These are phyloP conservation scores for Odontamblyopus rebecca DNA, from an alignment of 2,797 vertebrate species.

Conservation along the genomic window DNA sequence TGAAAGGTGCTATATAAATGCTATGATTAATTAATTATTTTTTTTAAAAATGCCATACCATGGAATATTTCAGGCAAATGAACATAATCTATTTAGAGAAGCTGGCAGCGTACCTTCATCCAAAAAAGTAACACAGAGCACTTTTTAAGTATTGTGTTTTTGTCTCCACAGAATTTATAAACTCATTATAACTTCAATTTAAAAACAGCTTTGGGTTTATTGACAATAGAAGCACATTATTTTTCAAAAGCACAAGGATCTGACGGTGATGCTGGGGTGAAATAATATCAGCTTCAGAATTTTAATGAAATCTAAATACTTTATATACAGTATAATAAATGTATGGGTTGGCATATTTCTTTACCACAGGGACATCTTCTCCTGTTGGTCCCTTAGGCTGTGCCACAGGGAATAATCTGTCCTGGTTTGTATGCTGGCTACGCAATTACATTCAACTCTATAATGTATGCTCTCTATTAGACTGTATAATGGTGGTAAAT, in stretches of 20 bases:
- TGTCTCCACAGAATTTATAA: no score
- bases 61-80: no score
- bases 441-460: neutral
- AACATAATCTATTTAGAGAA: no score
- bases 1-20: no score
- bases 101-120: no score
- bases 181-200: no score
- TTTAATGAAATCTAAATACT: neutral
- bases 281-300: neutral
- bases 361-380: neutral
- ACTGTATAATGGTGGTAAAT: neutral
- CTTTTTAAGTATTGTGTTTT: no score
- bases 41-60: no score
- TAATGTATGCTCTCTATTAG: neutral
- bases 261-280: neutral
- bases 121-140: no score
- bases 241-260: neutral
- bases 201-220: neutral
- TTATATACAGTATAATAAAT: neutral
- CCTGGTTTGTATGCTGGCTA: neutral
- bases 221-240: neutral
- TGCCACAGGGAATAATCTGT: constrained; percentile 2
- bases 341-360: neutral
- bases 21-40: no score
- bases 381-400: neutral